Evolutionary conservation across 1,140 invertebrate species (phyloP).

Genomic region (Zaprionus ornatus): DNA sequence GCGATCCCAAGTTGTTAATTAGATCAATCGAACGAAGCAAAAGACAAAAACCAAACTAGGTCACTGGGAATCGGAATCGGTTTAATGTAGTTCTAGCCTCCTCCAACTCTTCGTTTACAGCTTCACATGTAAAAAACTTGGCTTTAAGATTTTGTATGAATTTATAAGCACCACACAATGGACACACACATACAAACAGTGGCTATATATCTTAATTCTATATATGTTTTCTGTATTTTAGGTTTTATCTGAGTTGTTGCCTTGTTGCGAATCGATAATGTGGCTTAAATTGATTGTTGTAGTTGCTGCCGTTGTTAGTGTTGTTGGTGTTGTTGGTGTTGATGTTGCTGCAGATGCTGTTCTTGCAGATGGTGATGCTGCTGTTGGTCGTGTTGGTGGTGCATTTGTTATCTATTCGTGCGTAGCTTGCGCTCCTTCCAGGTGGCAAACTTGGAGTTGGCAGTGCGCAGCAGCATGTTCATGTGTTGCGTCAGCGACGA

Average conservation of each 20-base stretch:
- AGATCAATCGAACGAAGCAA: background rate
- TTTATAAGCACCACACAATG: slow-evolving; percentile 30
- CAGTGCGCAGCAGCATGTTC: slow-evolving; percentile 92
- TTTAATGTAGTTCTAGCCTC: slow-evolving; percentile 54
- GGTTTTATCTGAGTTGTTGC: slow-evolving; percentile 1
- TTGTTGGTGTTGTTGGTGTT: background rate
- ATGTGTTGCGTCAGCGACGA: slow-evolving; percentile 93
- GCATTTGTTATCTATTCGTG: slow-evolving; percentile 74
- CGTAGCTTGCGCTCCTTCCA: slow-evolving; percentile 91
- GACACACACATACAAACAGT: slow-evolving; percentile 25
- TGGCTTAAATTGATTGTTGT: slow-evolving; percentile 50
- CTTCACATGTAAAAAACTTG: background rate
- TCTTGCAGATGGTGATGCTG: slow-evolving; percentile 1
- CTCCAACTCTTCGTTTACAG: background rate
- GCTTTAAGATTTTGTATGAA: slow-evolving; percentile 8
- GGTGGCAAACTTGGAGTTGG: slow-evolving; percentile 91
- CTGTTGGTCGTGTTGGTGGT: slow-evolving; percentile 7
- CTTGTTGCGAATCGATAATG: slow-evolving; percentile 46
- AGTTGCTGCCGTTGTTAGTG: background rate
- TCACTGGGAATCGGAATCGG: slow-evolving; percentile 37
- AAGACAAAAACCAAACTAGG: slow-evolving; percentile 21
- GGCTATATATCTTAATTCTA: slow-evolving; percentile 13
- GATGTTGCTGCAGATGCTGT: slow-evolving; percentile 3
- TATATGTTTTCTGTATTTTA: background rate
- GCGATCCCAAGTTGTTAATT: slow-evolving; percentile 35